Percentiles rank a stretch among this genome's conserved stretches.
Evolutionary conservation across 2,797 vertebrate genomes (phyloP).

Genomic region (Bradypodion pumilum): DNA sequence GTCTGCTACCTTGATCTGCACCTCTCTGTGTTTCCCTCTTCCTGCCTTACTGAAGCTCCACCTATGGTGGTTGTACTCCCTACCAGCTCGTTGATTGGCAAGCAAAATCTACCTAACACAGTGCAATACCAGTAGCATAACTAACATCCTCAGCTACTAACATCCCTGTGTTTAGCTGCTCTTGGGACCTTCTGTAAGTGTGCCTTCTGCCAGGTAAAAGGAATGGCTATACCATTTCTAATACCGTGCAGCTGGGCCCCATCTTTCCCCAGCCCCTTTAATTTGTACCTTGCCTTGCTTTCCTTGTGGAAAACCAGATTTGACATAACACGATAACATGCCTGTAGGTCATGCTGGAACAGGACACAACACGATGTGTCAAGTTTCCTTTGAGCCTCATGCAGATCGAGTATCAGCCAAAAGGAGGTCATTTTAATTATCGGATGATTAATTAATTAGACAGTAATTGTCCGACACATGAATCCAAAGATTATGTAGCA

Average conservation of each 20-base stretch:
- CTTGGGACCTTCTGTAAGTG: conserved; percentile 13
- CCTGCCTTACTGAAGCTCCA: not conserved
- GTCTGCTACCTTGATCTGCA: not conserved
- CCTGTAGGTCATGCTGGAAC: conserved; percentile 68
- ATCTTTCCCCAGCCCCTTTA: conserved; percentile 35
- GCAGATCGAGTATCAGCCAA: conserved; percentile 76
- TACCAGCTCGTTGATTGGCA: not conserved
- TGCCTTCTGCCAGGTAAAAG: conserved; percentile 6
- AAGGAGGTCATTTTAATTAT: conserved; percentile 80
- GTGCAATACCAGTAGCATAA: not conserved
- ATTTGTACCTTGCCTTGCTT: conserved; percentile 50
- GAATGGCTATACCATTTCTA: conserved; percentile 29
- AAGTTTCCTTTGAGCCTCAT: conserved; percentile 74
- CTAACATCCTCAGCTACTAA: not conserved
- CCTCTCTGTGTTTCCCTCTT: not conserved
- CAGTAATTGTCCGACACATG: conserved; percentile 69
- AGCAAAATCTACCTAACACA: not conserved
- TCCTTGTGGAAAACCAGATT: conserved; percentile 63
- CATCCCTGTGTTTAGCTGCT: not conserved
- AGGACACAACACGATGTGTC: conserved; percentile 73
- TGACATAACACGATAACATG: conserved; percentile 65
- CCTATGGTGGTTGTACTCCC: not conserved
- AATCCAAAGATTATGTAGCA: conserved; percentile 66
- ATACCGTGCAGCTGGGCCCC: not conserved
- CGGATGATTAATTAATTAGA: conserved; percentile 82